These are phyloP conservation scores for Epirrita christyi DNA, from an alignment of 2,888 invertebrate genomes.

Conservation along the genomic window DNA sequence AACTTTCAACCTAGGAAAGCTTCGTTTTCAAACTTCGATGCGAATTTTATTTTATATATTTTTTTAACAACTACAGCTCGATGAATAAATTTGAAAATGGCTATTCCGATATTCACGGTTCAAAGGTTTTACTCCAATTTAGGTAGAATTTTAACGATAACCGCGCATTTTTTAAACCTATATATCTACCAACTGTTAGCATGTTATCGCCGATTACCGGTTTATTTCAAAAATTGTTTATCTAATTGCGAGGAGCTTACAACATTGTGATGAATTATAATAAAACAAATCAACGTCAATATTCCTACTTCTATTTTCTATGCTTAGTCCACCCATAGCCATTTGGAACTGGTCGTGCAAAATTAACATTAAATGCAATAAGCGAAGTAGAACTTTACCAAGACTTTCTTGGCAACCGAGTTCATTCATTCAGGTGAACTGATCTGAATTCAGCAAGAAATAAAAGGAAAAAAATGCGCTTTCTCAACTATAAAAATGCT, in stretches of 20 bases:
- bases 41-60: neutral
- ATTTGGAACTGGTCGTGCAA: neutral
- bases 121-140: neutral
- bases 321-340: neutral
- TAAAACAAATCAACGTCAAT: no score
- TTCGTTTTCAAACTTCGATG: conserved; percentile 7
- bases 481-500: conserved; percentile 41
- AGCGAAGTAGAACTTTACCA: conserved; percentile 9
- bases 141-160: neutral
- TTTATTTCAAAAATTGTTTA: no score
- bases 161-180: neutral
- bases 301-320: no score
- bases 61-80: neutral
- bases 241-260: no score
- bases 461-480: conserved; percentile 33
- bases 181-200: no score
- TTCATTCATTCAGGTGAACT: conserved; percentile 31
- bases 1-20: conserved; percentile 27
- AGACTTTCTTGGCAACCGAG: conserved; percentile 21
- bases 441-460: conserved; percentile 26
- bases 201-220: neutral
- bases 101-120: neutral
- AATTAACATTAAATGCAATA: conserved; percentile 9
- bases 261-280: no score
- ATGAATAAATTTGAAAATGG: neutral